These are phyloP conservation scores for Drosophila ustulata DNA, from an alignment of 2,888 invertebrate species.

Conservation along the genomic window DNA sequence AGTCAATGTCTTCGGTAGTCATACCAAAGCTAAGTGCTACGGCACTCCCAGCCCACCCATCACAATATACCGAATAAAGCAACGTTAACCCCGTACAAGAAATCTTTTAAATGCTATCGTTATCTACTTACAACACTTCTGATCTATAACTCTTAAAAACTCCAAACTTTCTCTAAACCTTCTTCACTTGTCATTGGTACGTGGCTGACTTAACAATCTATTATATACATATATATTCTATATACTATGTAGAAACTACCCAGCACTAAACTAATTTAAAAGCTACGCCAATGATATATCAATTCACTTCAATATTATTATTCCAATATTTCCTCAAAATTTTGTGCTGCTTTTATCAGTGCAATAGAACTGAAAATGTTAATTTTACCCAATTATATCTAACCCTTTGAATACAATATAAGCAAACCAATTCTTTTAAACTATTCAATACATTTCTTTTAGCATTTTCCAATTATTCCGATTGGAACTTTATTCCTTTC, in stretches of 20 bases:
- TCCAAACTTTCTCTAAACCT: conserved; percentile 55
- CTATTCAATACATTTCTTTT: neutral
- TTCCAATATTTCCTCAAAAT: conserved; percentile 33
- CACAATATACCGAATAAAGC: conserved; percentile 31
- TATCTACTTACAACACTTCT: conserved; percentile 74
- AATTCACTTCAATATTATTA: conserved; percentile 62
- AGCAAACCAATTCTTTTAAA: neutral
- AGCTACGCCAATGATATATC: conserved; percentile 48
- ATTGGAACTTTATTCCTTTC: neutral
- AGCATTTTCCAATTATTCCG: neutral
- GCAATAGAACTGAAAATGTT: conserved; percentile 48
- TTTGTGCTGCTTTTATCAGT: conserved; percentile 42
- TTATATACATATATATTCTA: conserved; percentile 27
- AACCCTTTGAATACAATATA: neutral
- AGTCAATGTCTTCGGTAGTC: conserved; percentile 30
- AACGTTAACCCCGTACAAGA: conserved; percentile 50
- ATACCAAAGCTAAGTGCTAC: conserved; percentile 46
- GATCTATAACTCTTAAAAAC: conserved; percentile 55
- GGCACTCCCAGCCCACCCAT: conserved; percentile 22
- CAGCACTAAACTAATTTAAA: conserved; percentile 34
- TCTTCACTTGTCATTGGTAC: conserved; percentile 54
- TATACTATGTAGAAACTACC: conserved; percentile 30
- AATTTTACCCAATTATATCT: neutral
- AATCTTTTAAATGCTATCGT: conserved; percentile 83
- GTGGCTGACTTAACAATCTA: conserved; percentile 33